Percentiles rank a stretch among this genome's conserved stretches.
phyloP scores from a whole-genome alignment of 2,797 vertebrate species.

The Syngnathus rostellatus region DNA sequence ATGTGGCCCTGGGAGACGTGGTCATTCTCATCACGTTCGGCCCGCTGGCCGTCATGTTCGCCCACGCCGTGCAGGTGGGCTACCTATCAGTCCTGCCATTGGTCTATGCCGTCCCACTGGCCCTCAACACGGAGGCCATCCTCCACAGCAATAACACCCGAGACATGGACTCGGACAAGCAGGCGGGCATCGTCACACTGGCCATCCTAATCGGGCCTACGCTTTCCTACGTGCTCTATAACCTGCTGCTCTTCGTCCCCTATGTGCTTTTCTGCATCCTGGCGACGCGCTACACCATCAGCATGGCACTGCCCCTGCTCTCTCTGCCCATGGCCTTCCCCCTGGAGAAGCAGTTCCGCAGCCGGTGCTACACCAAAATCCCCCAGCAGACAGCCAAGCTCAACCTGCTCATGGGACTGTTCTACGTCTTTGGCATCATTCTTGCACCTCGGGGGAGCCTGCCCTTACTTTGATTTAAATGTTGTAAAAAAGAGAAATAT shows the following conservation, averaged over 20 bases:
- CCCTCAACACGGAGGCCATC: conserved; percentile 94
- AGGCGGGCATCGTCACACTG: conserved; percentile 92
- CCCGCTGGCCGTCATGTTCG: conserved; percentile 93
- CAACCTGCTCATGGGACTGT: conserved; percentile 91
- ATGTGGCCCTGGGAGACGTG: conserved; percentile 91
- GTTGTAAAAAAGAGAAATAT: too few relatives aligned
- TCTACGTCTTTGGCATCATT: conserved; percentile 89
- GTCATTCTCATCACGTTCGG: conserved; percentile 98
- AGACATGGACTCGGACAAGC: conserved; percentile 93
- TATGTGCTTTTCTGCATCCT: conserved; percentile 91
- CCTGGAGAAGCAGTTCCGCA: conserved; percentile 88
- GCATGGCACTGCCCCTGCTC: conserved; percentile 90
- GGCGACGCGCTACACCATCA: conserved; percentile 89
- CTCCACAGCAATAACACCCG: conserved; percentile 98
- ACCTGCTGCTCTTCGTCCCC: conserved; percentile 85
- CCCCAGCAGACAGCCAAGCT: conserved; percentile 94
- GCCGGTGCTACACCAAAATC: conserved; percentile 82
- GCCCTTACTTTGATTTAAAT: conserved; percentile 69
- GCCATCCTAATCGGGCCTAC: conserved; percentile 92
- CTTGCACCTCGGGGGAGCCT: conserved; percentile 82
- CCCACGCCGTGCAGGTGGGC: conserved; percentile 92
- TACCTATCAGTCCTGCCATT: conserved; percentile 86
- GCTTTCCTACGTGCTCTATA: conserved; percentile 88
- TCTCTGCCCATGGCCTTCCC: conserved; percentile 96
- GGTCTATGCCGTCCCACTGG: conserved; percentile 87